Conservation (phyloP, 1,140 invertebrate species). For the Bombus waltoni region DNA sequence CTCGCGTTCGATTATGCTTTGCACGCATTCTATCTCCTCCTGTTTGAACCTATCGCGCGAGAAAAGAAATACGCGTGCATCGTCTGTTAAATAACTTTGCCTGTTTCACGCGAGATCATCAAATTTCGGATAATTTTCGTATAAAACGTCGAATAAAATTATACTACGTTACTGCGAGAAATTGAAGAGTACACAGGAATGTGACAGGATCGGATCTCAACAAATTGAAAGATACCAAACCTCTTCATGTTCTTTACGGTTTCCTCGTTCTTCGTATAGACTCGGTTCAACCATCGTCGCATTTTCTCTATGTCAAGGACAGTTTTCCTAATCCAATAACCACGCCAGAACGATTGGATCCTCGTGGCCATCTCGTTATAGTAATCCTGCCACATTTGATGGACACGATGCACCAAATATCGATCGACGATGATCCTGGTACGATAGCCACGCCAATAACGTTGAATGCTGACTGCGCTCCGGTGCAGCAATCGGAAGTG, state of each 20-base stretch:
- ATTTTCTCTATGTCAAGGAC: conserved; percentile 51
- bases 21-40: conserved; percentile 32
- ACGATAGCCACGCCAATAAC: conserved; percentile 67
- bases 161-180: too few relatives aligned
- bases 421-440: conserved; percentile 42
- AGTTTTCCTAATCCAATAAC: conserved; percentile 63
- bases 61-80: too few relatives aligned
- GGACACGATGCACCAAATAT: conserved; percentile 46
- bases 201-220: too few relatives aligned
- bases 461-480: conserved; percentile 63
- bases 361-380: conserved; percentile 62
- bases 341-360: conserved; percentile 72
- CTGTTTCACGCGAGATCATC: too few relatives aligned
- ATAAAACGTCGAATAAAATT: too few relatives aligned
- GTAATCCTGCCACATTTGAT: conserved; percentile 60
- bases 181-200: too few relatives aligned
- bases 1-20: conserved; percentile 53
- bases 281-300: conserved; percentile 52
- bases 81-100: too few relatives aligned
- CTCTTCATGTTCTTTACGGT: conserved; percentile 57
- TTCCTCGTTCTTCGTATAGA: conserved; percentile 60
- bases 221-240: conserved; percentile 24
- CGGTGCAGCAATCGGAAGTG: conserved; percentile 62
- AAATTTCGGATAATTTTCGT: too few relatives aligned
- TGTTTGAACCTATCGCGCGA: conserved; percentile 53